phyloP scores from a whole-genome alignment of 2,113 vertebrate species.

The Erythrolamprus reginae region DNA sequence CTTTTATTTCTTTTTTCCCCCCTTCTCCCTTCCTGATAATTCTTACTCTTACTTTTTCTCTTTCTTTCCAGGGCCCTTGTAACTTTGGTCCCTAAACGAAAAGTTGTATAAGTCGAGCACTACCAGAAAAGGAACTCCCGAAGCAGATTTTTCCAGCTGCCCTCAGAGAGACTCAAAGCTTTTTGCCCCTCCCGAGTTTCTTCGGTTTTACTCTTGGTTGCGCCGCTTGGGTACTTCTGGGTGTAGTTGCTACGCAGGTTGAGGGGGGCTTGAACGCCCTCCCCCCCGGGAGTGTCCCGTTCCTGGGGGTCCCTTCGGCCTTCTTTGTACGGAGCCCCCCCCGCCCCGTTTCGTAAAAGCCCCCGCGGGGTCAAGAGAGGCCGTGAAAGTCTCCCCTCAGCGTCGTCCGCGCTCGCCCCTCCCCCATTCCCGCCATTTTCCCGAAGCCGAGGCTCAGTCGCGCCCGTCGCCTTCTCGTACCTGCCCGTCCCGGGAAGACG shows the following conservation, averaged over 20 bases:
- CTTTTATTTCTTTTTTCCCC: too few relatives aligned
- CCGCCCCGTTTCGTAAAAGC: neutral
- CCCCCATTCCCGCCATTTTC: neutral
- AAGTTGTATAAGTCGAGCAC: neutral
- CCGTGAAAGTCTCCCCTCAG: neutral
- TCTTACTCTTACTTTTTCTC: too few relatives aligned
- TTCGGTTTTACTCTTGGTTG: neutral
- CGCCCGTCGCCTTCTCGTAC: neutral
- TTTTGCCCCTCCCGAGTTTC: neutral
- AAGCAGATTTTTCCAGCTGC: neutral
- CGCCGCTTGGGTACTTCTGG: neutral
- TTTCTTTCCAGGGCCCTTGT: accelerated
- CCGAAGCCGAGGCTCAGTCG: accelerated
- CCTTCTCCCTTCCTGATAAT: too few relatives aligned
- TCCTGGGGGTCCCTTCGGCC: neutral
- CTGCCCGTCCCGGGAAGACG: neutral
- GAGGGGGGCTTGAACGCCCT: neutral
- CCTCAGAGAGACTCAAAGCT: too few relatives aligned
- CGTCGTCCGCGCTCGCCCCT: too few relatives aligned
- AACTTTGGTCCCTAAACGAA: neutral
- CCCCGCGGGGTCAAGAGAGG: neutral
- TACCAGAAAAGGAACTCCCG: neutral
- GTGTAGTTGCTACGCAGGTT: neutral
- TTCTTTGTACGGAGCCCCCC: neutral
- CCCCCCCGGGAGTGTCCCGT: neutral